Evolutionary conservation across 2,113 vertebrate species (phyloP), one percentile per base, ranked within the genome.

Genomic region (Excalfactoria chinensis): DNA sequence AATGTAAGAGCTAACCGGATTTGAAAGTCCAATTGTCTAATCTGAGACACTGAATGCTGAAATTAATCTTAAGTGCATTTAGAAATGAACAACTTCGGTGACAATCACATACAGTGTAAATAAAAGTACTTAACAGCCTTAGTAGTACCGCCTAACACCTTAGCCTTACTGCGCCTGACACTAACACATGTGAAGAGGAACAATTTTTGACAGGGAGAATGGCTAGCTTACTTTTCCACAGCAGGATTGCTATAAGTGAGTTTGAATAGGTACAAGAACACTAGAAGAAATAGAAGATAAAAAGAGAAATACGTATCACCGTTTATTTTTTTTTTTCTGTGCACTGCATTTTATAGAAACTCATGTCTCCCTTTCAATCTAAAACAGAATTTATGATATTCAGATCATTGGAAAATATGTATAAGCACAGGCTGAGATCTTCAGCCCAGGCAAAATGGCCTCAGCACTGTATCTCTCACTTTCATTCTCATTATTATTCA

Each of bases 401-500:
- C 93, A 96, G 92, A 94, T 96, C 78, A 88, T 56, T 88, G 85
- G 72, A 89, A 90, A 96, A 85, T 85, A 93, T 87, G 74, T 92
- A 63, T 93, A 86, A 95, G 91, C 83, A 82, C 82, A 8, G 75
- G 76, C 93, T 93, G 94, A 95, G 91, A 94, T 93, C 87, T 95
- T 96, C 85, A 90, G 88, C 87, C 85, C 64, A 59, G 63, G 78
- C 85, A 95, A 94, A 97, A 97, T 93, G 93, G 88, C 95, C 88
- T 89, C 89, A 95, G 78, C 41, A 40, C 83, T 55, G 66, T 94
- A 85, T 94, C 94, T 91, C 88, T 95, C 70, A 88, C 81, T 95
- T 95, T 95, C 86, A 73, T 20, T 79, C 55, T 95, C 88, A 93
- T 96, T 90, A 96, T 93, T 96, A 97, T 96, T 97, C 97, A 96